These are phyloP conservation scores for Tyria jacobaeae DNA, from an alignment of 2,888 invertebrate species.

Conservation along the genomic window DNA sequence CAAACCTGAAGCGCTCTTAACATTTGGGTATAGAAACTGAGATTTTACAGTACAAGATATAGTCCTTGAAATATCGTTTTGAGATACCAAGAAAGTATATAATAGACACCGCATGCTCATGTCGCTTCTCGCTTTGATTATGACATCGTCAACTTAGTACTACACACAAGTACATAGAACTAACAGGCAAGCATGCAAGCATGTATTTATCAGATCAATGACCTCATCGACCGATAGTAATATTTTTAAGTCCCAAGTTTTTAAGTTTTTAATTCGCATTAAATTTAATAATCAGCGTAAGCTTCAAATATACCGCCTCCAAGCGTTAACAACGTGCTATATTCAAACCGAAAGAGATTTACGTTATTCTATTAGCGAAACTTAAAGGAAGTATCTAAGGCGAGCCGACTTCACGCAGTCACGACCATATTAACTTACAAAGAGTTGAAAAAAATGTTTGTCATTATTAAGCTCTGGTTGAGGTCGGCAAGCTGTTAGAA, in stretches of 20 bases:
- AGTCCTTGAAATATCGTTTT: too few species aligned
- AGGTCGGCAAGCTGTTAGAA: slow-evolving; percentile 17
- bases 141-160: too few species aligned
- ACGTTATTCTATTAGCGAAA: slow-evolving; percentile 41
- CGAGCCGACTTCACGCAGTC: slow-evolving; percentile 54
- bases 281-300: slow-evolving; percentile 4
- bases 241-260: not conserved
- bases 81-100: too few species aligned
- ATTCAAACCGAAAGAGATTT: slow-evolving; percentile 39
- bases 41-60: too few species aligned
- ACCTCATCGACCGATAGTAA: too few species aligned
- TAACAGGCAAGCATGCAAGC: not conserved
- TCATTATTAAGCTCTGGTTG: slow-evolving; percentile 44
- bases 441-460: slow-evolving; percentile 50
- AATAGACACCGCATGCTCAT: too few species aligned
- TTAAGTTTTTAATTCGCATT: not conserved
- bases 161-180: not conserved
- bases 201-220: not conserved
- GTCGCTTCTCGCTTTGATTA: too few species aligned
- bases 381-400: slow-evolving; percentile 39
- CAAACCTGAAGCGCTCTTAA: too few species aligned
- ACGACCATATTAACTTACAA: slow-evolving; percentile 52
- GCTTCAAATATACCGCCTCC: slow-evolving; percentile 19
- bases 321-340: slow-evolving; percentile 39
- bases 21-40: too few species aligned